Evolutionary conservation across 2,888 invertebrate species (phyloP).

Genomic region (Acrobasis consociella): DNA sequence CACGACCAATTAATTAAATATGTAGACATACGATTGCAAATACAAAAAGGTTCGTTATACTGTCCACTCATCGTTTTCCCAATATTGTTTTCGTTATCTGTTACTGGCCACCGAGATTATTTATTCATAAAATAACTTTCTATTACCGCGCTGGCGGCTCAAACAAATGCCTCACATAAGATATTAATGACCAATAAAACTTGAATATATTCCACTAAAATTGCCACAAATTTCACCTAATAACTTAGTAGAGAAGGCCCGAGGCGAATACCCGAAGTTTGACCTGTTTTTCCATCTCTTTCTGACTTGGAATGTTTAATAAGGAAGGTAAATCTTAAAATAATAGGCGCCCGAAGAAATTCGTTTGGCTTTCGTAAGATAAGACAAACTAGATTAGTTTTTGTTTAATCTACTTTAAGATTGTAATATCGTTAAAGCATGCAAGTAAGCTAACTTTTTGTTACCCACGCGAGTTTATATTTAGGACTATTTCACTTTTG

Average conservation of each 20-base stretch:
- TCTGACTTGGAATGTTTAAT: background rate
- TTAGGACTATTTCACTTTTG: background rate
- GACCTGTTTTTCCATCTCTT: conserved; percentile 8
- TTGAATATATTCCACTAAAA: conserved; percentile 8
- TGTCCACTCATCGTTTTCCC: background rate
- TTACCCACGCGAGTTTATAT: background rate
- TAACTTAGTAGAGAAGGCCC: conserved; percentile 18
- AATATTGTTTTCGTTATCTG: background rate
- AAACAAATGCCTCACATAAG: conserved; percentile 12
- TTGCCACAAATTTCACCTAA: conserved; percentile 22
- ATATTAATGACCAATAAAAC: conserved; percentile 21
- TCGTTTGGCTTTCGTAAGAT: conserved; percentile 1
- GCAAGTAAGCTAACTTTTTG: background rate
- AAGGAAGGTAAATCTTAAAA: background rate
- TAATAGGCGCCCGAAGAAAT: background rate
- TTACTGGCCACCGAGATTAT: background rate
- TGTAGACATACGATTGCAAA: too few species aligned
- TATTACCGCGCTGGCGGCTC: conserved; percentile 14
- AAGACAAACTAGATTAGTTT: conserved; percentile 7
- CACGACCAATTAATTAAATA: too few species aligned
- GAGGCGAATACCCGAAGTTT: conserved; percentile 15
- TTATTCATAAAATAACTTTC: conserved; percentile 19
- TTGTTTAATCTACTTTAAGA: conserved; percentile 1
- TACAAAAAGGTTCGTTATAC: background rate
- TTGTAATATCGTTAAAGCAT: background rate